Evolutionary conservation across 2,797 vertebrate genomes (phyloP), one percentile per base, ranked within the genome.

Genomic region (Lindbergichthys nudifrons): DNA sequence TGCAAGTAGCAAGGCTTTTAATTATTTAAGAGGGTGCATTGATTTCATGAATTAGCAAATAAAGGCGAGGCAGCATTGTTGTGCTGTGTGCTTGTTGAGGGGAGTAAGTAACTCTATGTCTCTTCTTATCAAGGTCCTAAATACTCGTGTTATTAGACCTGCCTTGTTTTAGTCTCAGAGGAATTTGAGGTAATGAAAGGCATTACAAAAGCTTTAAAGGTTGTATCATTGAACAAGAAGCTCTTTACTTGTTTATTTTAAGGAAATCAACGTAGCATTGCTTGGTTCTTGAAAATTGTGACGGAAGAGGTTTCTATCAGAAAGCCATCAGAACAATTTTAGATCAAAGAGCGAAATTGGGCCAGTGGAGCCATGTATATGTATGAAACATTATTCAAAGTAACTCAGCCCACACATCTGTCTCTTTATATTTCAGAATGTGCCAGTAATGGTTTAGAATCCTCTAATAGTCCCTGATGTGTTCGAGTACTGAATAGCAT

Each of bases 31-130:
- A 75, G 45, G 46, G 50, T 50, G 21, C 73, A 93, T 85, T 78
- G 90, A 93, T 92, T 92, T 83, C 74, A 88, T 90, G 77, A 94
- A 92, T 91, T 88, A 88, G 71, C 80, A 91, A 91, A 88, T 65
- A 87, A 85, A 87, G 62, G 74, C 64, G n/a, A 70, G 63, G 67
- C 62, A 70, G 43, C 2, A 53, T 18, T 54, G 63, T 43, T 10
- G 73, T 26, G 61, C 48, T 70, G 43, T 6, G 23, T 51, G 50
- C 53, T 68, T 65, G 62, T 70, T 67, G 15, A 69, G n/a, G 26
- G 45, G 30, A 71, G 45, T 13, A 70, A 59, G 30, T 65, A 30
- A 6, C 3, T 32, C 11, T 3, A 39, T 26, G 15, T 21, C 14
- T 42, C 30, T 47, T 18, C n/a, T 42, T 43, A 39, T 53, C 16